phyloP scores from a whole-genome alignment of 2,888 invertebrate genomes.

The Plutella xylostella region DNA sequence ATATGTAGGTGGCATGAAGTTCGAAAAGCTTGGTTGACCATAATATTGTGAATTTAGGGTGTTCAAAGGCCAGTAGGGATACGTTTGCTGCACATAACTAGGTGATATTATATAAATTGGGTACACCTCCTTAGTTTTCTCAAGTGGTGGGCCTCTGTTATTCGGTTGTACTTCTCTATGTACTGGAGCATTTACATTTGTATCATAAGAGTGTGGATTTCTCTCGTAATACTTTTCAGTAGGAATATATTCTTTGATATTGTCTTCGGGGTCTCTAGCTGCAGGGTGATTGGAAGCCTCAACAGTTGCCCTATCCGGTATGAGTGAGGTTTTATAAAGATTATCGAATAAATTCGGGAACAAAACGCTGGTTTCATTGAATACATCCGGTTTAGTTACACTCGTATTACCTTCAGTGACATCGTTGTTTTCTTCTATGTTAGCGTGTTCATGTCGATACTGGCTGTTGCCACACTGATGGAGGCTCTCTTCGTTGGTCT shows the following conservation, averaged over 20 bases:
- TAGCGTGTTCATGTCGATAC: neutral
- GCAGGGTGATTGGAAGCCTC: no score
- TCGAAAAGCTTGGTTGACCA: no score
- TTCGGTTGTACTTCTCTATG: no score
- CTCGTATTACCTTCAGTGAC: neutral
- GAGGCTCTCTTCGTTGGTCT: constrained; percentile 19
- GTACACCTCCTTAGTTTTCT: no score
- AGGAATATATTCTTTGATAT: no score
- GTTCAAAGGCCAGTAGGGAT: constrained; percentile 10
- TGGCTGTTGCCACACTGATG: constrained; percentile 12
- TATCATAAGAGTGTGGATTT: no score
- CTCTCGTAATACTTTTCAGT: no score
- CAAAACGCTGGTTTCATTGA: constrained; percentile 40
- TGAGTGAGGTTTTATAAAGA: neutral
- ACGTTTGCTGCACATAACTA: constrained; percentile 3
- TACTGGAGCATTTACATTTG: no score
- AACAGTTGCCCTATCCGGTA: neutral
- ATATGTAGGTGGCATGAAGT: no score
- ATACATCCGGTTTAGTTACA: constrained; percentile 26
- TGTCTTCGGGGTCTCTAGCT: no score
- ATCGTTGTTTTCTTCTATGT: neutral
- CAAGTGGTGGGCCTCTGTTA: no score
- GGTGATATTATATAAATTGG: neutral
- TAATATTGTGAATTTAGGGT: neutral
- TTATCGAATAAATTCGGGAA: constrained; percentile 29